These are phyloP conservation scores for Drosophila hydei DNA, from an alignment of 1,140 invertebrate species.

Conservation along the genomic window DNA sequence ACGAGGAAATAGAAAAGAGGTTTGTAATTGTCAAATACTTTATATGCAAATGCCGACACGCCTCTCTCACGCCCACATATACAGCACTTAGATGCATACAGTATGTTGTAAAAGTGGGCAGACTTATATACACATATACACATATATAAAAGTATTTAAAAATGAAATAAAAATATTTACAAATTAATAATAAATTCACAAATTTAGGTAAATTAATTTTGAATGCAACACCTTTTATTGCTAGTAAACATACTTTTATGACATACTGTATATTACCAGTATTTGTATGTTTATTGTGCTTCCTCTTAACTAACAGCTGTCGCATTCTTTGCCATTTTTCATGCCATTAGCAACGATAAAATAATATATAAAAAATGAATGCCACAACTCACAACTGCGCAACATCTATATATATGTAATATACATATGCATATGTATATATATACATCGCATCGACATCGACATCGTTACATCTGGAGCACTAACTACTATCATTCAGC, in stretches of 20 bases:
- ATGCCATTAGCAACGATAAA: conserved; percentile 40
- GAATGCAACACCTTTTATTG: too few species aligned
- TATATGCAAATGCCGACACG: conserved; percentile 24
- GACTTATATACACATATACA: neutral
- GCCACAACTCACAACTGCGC: conserved; percentile 39
- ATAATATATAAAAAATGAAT: conserved; percentile 29
- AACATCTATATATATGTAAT: conserved; percentile 20
- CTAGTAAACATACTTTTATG: too few species aligned
- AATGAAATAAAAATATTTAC: too few species aligned
- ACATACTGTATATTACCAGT: too few species aligned
- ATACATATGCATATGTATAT: conserved; percentile 30
- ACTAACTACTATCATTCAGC: conserved; percentile 59
- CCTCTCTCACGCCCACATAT: conserved; percentile 13
- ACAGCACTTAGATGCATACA: neutral
- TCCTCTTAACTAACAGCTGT: conserved; percentile 50
- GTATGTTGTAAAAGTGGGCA: too few species aligned
- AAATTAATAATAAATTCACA: too few species aligned
- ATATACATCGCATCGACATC: conserved; percentile 46
- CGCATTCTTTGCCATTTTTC: conserved; percentile 44
- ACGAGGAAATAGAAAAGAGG: conserved; percentile 18
- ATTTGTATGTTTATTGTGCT: conserved; percentile 23
- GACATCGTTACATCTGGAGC: conserved; percentile 61
- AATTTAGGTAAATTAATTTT: too few species aligned
- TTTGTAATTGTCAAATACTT: conserved; percentile 34
- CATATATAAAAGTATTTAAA: neutral